These are phyloP conservation scores for Mesochorus sp. DNA, from an alignment of 2,888 invertebrate genomes.

Conservation along the genomic window DNA sequence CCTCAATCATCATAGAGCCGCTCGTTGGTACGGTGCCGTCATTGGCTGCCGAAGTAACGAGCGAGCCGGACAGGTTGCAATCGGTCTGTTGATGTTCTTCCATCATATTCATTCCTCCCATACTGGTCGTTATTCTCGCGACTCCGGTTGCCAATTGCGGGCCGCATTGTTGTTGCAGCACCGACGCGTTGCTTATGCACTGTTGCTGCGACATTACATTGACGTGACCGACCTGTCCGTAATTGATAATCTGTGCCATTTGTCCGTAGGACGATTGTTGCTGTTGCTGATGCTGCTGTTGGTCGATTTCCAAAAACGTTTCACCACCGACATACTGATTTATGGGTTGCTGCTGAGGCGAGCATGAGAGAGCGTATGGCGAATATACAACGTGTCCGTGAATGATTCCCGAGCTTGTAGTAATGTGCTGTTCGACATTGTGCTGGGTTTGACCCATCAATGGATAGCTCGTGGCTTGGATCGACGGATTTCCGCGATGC, in stretches of 20 bases:
- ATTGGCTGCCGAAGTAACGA: slow-evolving; percentile 74
- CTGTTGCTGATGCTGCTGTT: too few species aligned
- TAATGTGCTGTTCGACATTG: slow-evolving; percentile 44
- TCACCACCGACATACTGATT: slow-evolving; percentile 27
- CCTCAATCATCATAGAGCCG: slow-evolving; percentile 77
- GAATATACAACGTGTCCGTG: slow-evolving; percentile 70
- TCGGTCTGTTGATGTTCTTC: slow-evolving; percentile 73
- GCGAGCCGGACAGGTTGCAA: slow-evolving; percentile 73
- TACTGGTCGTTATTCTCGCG: slow-evolving; percentile 71
- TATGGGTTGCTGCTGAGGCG: slow-evolving; percentile 38
- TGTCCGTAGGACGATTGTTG: too few species aligned
- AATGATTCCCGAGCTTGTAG: slow-evolving; percentile 49
- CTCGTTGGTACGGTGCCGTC: slow-evolving; percentile 76
- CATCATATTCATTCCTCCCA: slow-evolving; percentile 65
- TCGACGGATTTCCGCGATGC: slow-evolving; percentile 63
- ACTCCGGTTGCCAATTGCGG: slow-evolving; percentile 72
- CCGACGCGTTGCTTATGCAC: slow-evolving; percentile 29
- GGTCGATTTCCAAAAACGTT: slow-evolving; percentile 43
- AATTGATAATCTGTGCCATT: slow-evolving; percentile 50
- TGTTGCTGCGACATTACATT: slow-evolving; percentile 48
- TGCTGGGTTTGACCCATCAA: slow-evolving; percentile 60
- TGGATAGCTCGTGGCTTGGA: slow-evolving; percentile 41
- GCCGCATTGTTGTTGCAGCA: slow-evolving; percentile 50
- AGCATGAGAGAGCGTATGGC: slow-evolving; percentile 63
- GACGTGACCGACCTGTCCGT: slow-evolving; percentile 46